Evolutionary conservation across 2,113 vertebrate species (phyloP).

Genomic region (Puffinus mauretanicus): DNA sequence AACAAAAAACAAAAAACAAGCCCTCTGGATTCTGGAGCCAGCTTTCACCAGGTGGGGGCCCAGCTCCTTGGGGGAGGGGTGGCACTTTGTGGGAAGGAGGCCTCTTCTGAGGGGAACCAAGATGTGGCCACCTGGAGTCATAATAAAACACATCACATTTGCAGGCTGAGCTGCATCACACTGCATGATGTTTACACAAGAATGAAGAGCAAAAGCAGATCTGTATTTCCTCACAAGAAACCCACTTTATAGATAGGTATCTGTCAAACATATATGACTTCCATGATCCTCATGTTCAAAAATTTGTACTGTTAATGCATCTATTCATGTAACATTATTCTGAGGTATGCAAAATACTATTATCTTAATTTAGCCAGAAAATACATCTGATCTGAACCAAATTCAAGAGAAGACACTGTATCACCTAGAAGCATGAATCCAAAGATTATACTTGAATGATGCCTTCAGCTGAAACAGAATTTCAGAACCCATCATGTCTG

Average conservation of each 20-base stretch:
- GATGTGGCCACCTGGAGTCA: too few relatives aligned
- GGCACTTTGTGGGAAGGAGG: background rate
- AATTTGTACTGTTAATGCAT: background rate
- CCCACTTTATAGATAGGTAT: background rate
- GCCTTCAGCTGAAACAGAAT: background rate
- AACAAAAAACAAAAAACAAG: background rate
- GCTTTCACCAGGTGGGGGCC: background rate
- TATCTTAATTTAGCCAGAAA: background rate
- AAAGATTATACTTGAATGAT: background rate
- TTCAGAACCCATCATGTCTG: background rate
- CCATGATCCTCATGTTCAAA: background rate
- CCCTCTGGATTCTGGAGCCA: fast-evolving
- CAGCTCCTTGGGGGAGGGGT: fast-evolving
- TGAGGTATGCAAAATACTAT: background rate
- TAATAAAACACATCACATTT: background rate
- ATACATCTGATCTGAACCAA: background rate
- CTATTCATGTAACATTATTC: background rate
- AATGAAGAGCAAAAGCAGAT: background rate
- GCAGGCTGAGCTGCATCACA: background rate
- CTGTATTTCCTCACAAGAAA: background rate
- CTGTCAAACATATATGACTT: background rate
- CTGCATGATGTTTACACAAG: background rate
- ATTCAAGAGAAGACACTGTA: background rate
- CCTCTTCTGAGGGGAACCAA: background rate
- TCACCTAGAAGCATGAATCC: background rate